phyloP scores from a whole-genome alignment of 1,140 invertebrate species.

The Zaprionus kolodkinae region DNA sequence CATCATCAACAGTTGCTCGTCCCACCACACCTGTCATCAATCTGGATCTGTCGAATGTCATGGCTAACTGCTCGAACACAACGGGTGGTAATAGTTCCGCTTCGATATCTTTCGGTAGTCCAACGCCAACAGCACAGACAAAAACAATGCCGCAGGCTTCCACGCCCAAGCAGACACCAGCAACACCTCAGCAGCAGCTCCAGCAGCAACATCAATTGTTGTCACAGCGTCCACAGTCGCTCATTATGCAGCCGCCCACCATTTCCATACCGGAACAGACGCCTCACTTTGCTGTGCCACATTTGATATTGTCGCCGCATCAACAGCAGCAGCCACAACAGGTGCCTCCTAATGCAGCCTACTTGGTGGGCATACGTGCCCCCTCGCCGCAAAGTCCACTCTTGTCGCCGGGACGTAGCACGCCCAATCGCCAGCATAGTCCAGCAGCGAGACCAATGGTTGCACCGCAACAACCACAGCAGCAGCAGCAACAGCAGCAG shows the following conservation, averaged over 20 bases:
- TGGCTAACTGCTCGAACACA: constrained; percentile 71
- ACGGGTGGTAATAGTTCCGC: constrained; percentile 44
- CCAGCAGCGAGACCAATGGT: constrained; percentile 42
- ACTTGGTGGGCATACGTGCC: constrained; percentile 64
- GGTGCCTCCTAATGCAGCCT: constrained; percentile 32
- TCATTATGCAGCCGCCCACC: constrained; percentile 85
- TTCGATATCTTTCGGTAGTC: constrained; percentile 63
- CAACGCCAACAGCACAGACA: constrained; percentile 45
- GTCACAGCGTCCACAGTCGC: constrained; percentile 58
- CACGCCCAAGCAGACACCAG: constrained; percentile 57
- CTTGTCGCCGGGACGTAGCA: constrained; percentile 63
- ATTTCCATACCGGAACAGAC: constrained; percentile 86
- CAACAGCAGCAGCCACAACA: constrained; percentile 48
- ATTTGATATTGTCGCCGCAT: constrained; percentile 85
- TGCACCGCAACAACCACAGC: constrained; percentile 25
- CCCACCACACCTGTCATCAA: constrained; percentile 63
- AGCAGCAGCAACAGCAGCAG: constrained; percentile 43
- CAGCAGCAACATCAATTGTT: constrained; percentile 21
- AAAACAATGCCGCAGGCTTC: constrained; percentile 58
- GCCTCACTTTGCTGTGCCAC: constrained; percentile 85
- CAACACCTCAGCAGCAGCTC: constrained; percentile 15
- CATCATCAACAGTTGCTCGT: constrained; percentile 29
- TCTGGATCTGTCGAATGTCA: constrained; percentile 68
- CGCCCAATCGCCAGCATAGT: constrained; percentile 65
- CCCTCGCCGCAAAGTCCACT: constrained; percentile 75